Base-by-base conservation (phyloP, 2,113 vertebrate species). In the Columba livia region DNA sequence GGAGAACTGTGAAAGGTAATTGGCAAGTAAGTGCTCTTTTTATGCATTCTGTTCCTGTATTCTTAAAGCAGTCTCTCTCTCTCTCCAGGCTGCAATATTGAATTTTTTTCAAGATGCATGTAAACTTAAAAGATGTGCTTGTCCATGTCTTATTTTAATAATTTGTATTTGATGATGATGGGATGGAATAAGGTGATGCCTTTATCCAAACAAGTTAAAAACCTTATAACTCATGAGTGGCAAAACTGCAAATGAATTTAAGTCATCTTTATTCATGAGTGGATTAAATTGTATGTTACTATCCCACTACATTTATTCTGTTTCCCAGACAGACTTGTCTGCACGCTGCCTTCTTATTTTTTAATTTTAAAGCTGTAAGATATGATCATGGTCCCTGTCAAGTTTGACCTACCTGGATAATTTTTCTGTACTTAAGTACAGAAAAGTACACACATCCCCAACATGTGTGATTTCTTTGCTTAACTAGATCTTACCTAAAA, bases 11-110 rank as follows among this genome's bases (percentile, higher is more conserved):
- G 61, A 99, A 98, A 94, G 99, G 99, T 79, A 98, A 99, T 95
- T 99, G 99, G 99, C 99, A 99, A 97, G 99, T 99, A 96, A 96
- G 97, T 87, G 62, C 79, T 64, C 89, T 86, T 83, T 74, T 85
- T 89, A 75, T 94, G 92, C 85, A 88, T 96, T 97, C 94, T 65
- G 23, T 65, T 58, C 66, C 73, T 73, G 86, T 82, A 17, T 57
- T 94, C 96, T 89, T 90, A 78, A 80, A 81, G 57, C 79, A 94
- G 34, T 57, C 74, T 70, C 66, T 96, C 69, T 95, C 85, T 85
- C 75, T 96, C 95, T 95, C 78, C 81, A 90, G 91, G 89, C 95
- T 94, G 85, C 71, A 71, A 70, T 98, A 97, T 97, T 97, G 97
- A 96, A 97, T 98, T 98, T 97, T 51, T 32, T 95, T 97, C 97